Base-by-base conservation (phyloP, 2,113 vertebrate species). In the Phycodurus eques region DNA sequence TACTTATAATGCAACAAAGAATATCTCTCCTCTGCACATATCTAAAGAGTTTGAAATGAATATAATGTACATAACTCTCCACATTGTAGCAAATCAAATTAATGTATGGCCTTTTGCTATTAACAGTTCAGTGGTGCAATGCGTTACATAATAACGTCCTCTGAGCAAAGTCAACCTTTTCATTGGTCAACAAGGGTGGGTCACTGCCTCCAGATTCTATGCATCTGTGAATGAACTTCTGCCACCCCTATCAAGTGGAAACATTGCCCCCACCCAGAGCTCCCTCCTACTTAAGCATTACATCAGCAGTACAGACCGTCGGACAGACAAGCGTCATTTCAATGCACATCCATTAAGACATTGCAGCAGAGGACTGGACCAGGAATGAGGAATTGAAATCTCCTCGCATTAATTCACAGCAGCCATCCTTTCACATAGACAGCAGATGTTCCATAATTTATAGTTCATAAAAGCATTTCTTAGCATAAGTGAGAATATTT, bases 301-400 rank as follows among this genome's bases (percentile, higher is more conserved):
- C 86, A 87, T 88, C 79, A 87, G 83, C 70, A 72, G 73, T 61
- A 72, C 11, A 33, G 62, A 65, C 83, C 84, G 85, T 89, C 88
- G 87, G 70, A 76, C 44, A 71, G 74, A 75, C 44, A 65, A 67
- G 72, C 78, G 70, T 76, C 70, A 77, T 80, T 80, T 74, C 51
- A 71, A 75, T 66, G 39, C 71, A 59, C 66, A 71, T 87, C 90
- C 85, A 89, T 92, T 90, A 91, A 79, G 83, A 68, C 67, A 74
- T 77, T 72, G 43, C 67, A 80, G 76, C 54, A 17, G 35, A n/a
- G 70, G 51, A 72, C 11, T n/a, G 57, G 66, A 54, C n/a, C 59
- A 71, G 56, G 51, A 56, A 77, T 63, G 73, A 77, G 80, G 71
- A 62, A 56, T 79, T 74, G 83, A 90, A 72, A 78, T 78, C 69